Percentiles rank a stretch among this genome's conserved stretches.
These are phyloP conservation scores for Neria commutata DNA, from an alignment of 2,888 invertebrate genomes.

Conservation along the genomic window DNA sequence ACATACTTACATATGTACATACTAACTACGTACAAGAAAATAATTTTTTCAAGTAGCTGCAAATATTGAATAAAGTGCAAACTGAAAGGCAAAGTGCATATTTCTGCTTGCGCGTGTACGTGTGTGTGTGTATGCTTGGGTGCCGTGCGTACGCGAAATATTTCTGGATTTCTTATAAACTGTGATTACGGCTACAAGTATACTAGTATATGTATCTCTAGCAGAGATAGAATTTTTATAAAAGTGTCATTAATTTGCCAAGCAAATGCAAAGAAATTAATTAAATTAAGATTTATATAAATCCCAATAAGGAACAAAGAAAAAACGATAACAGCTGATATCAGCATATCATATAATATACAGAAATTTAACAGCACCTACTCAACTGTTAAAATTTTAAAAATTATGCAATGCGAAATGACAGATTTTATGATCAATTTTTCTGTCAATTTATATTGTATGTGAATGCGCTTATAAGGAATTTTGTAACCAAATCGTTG, in stretches of 20 bases:
- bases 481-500: conserved; percentile 59
- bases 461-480: conserved; percentile 57
- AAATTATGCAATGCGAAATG: conserved; percentile 8
- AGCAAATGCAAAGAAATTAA: conserved; percentile 33
- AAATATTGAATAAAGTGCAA: conserved; percentile 10
- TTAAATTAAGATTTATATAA: conserved; percentile 12
- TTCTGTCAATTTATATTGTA: conserved; percentile 15
- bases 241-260: too few species aligned
- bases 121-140: too few species aligned
- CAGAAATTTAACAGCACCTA: conserved; percentile 1
- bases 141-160: too few species aligned
- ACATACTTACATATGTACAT: conserved; percentile 10
- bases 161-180: too few species aligned
- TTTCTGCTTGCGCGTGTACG: too few species aligned
- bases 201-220: too few species aligned
- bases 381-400: conserved; percentile 9
- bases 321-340: too few species aligned
- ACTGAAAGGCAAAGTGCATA: too few species aligned
- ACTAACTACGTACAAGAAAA: conserved; percentile 11
- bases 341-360: background rate
- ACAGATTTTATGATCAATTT: background rate
- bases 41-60: conserved; percentile 7
- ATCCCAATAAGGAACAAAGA: conserved; percentile 18
- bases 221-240: too few species aligned
- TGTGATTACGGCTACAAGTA: too few species aligned